Evolutionary conservation across 2,888 invertebrate species (phyloP).

Genomic region (Nephrotoma appendiculata): DNA sequence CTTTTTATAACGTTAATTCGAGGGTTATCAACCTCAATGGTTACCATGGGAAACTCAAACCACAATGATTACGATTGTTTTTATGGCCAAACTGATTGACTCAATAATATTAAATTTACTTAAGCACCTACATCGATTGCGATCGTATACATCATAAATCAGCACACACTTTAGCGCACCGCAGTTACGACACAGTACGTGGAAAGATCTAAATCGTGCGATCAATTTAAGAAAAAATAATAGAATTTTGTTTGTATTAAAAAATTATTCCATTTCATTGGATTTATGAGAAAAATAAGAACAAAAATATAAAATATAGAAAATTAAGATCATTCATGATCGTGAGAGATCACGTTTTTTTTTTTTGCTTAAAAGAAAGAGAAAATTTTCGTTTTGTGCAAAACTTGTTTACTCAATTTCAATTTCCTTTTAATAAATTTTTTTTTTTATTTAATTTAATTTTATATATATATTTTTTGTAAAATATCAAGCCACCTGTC

Average conservation of each 20-base stretch:
- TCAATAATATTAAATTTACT: too few relatives aligned
- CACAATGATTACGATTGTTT: too few relatives aligned
- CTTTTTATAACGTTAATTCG: too few relatives aligned
- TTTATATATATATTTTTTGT: not conserved
- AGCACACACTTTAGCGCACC: not conserved
- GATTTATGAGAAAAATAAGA: not conserved
- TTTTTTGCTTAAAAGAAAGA: not conserved
- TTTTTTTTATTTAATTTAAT: not conserved
- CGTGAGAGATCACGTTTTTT: not conserved
- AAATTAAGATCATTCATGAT: not conserved
- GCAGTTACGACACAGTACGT: not conserved
- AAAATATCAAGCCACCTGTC: not conserved
- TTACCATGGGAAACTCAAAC: too few relatives aligned
- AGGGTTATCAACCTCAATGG: too few relatives aligned
- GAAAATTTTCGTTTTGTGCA: not conserved
- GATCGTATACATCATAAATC: too few relatives aligned
- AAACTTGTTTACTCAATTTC: conserved; percentile 3
- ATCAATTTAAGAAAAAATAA: not conserved
- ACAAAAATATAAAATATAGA: not conserved
- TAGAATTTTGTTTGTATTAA: not conserved
- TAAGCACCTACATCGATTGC: too few relatives aligned
- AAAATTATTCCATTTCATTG: not conserved
- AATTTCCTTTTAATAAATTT: not conserved
- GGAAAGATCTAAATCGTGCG: not conserved
- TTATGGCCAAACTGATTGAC: too few relatives aligned